Evolutionary conservation across 2,113 vertebrate species (phyloP).

Genomic region (Tragelaphus scriptus): DNA sequence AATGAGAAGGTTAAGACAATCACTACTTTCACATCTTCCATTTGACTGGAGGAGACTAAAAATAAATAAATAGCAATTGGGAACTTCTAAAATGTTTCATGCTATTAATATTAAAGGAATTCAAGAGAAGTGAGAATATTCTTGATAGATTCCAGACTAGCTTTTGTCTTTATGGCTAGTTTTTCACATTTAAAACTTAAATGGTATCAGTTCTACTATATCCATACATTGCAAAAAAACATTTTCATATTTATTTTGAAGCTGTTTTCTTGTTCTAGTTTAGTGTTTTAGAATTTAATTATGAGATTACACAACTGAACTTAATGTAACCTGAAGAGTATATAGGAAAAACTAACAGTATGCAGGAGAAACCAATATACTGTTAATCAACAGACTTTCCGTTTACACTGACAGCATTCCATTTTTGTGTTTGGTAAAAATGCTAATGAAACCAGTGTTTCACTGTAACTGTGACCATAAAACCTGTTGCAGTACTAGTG

Average conservation of each 20-base stretch:
- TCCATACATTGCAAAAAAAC: not conserved
- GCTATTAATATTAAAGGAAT: not conserved
- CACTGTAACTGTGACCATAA: not conserved
- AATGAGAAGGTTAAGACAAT: not conserved
- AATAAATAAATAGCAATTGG: not conserved
- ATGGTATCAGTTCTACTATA: not conserved
- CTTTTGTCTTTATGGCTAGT: not conserved
- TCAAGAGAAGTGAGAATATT: not conserved
- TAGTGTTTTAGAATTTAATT: not conserved
- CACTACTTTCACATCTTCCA: not conserved
- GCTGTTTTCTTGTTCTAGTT: not conserved
- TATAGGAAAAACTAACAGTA: not conserved
- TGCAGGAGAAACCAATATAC: not conserved
- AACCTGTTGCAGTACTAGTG: fast-evolving
- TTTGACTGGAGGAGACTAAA: not conserved
- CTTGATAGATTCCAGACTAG: not conserved
- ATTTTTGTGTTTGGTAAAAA: not conserved
- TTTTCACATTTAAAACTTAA: not conserved
- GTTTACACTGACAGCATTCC: not conserved
- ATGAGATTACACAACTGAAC: not conserved
- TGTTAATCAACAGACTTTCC: not conserved
- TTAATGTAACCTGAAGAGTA: not conserved
- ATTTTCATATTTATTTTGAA: not conserved
- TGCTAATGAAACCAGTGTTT: not conserved
- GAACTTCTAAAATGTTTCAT: not conserved